A percentile compares a stretch with the other conserved stretches of the same genome.
phyloP scores from a whole-genome alignment of 2,797 vertebrate genomes.

The Myotis myotis region DNA sequence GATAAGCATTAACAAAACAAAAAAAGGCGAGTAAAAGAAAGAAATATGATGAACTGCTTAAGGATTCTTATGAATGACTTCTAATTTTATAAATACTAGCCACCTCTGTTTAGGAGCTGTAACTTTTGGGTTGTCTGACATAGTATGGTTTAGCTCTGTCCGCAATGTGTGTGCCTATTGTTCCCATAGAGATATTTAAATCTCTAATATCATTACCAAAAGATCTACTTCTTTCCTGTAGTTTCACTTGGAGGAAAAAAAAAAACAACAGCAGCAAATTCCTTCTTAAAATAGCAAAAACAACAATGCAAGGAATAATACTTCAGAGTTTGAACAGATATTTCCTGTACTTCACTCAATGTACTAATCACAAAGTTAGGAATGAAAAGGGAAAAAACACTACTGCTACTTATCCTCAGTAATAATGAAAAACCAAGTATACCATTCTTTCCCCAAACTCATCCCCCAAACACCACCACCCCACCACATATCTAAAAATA shows the following conservation, averaged over 20 bases:
- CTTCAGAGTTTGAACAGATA: slow-evolving; percentile 58
- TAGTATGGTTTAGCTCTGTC: not conserved
- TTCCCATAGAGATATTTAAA: slow-evolving; percentile 45
- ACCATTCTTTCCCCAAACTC: not conserved
- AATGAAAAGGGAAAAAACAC: slow-evolving; percentile 36
- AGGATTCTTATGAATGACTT: not conserved
- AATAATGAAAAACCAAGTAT: slow-evolving; percentile 17
- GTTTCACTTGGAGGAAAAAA: slow-evolving; percentile 25
- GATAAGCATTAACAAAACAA: too few species aligned
- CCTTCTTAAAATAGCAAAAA: slow-evolving; percentile 69
- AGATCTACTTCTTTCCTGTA: slow-evolving; percentile 55
- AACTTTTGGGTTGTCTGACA: slow-evolving; percentile 1
- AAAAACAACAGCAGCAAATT: slow-evolving; percentile 1
- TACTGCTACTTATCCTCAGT: not conserved
- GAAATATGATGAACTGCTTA: not conserved
- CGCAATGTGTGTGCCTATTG: not conserved
- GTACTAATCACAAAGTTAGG: slow-evolving; percentile 57
- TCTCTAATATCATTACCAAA: slow-evolving; percentile 43
- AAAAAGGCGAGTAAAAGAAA: not conserved
- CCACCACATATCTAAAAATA: not conserved
- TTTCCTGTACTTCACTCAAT: slow-evolving; percentile 59
- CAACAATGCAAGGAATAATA: slow-evolving; percentile 65
- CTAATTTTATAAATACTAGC: not conserved
- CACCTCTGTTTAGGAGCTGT: not conserved
- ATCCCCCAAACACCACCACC: not conserved